phyloP scores from a whole-genome alignment of 1,140 invertebrate genomes.

The Stegodyphus dumicola region DNA sequence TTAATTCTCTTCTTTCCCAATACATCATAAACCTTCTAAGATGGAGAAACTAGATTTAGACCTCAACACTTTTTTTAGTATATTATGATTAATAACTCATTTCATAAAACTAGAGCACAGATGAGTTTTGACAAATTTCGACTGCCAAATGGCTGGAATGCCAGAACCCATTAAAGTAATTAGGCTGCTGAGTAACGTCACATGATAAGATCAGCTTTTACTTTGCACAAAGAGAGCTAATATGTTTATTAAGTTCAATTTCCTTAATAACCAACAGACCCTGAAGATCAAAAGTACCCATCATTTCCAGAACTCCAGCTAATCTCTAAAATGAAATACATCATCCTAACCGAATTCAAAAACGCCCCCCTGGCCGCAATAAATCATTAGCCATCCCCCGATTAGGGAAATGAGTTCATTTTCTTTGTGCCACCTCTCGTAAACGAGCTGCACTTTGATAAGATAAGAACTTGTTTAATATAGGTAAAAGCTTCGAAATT shows the following conservation, averaged over 20 bases:
- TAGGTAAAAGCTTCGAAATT: conserved; percentile 40
- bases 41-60: too few relatives aligned
- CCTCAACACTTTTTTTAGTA: too few relatives aligned
- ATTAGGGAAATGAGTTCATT: conserved; percentile 31
- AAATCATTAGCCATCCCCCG: conserved; percentile 21
- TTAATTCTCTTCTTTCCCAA: too few relatives aligned
- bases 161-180: too few relatives aligned
- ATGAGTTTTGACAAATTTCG: too few relatives aligned
- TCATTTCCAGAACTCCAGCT: not conserved
- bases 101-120: too few relatives aligned
- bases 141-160: too few relatives aligned
- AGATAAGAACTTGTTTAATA: conserved; percentile 44
- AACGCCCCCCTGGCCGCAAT: conserved; percentile 10
- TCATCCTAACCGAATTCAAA: not conserved
- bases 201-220: too few relatives aligned
- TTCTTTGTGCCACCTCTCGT: conserved; percentile 14
- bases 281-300: not conserved
- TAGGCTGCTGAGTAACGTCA: too few relatives aligned
- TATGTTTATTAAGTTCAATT: conserved; percentile 14
- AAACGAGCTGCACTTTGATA: not conserved
- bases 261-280: not conserved
- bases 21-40: too few relatives aligned
- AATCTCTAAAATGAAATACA: conserved; percentile 1
- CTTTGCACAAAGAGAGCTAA: not conserved
- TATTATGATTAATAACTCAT: too few relatives aligned